Evolutionary conservation across 2,797 vertebrate genomes (phyloP).

Genomic region (Urophycis tenuis): DNA sequence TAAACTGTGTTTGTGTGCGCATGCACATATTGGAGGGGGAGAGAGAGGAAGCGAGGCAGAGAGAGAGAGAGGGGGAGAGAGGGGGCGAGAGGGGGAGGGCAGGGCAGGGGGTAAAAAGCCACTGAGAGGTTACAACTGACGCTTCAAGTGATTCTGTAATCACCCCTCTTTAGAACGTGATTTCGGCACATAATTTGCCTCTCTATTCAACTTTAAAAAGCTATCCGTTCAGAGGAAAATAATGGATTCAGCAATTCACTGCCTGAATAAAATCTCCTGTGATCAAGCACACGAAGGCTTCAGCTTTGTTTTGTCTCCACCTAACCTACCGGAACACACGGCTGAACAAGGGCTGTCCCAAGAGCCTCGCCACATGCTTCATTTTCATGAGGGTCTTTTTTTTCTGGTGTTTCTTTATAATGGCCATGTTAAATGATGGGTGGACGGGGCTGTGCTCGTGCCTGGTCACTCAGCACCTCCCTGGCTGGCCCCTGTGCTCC

Average conservation of each 20-base stretch:
- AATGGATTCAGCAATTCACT: slow-evolving; percentile 38
- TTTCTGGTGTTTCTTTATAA: slow-evolving; percentile 53
- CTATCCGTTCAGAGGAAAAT: slow-evolving; percentile 29
- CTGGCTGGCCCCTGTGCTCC: slow-evolving; percentile 54
- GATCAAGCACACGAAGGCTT: slow-evolving; percentile 25
- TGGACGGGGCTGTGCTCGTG: slow-evolving; percentile 47
- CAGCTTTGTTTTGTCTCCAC: slow-evolving; percentile 25
- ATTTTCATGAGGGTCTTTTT: slow-evolving; percentile 47
- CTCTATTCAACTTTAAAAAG: slow-evolving; percentile 38
- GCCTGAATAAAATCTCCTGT: slow-evolving; percentile 26
- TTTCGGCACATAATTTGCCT: slow-evolving; percentile 46
- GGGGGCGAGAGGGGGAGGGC: slow-evolving; percentile 22
- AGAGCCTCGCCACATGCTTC: slow-evolving; percentile 26
- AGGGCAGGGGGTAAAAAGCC: slow-evolving; percentile 57
- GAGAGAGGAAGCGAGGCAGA: slow-evolving; percentile 17
- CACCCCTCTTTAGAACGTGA: slow-evolving; percentile 43
- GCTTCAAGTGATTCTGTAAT: slow-evolving; percentile 49
- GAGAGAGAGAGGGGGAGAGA: slow-evolving; percentile 34
- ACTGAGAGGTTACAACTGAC: slow-evolving; percentile 55
- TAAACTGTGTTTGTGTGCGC: slow-evolving; percentile 47
- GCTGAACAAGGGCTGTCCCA: not conserved
- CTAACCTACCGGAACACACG: not conserved
- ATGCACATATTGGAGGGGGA: slow-evolving; percentile 12
- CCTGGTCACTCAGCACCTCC: slow-evolving; percentile 56
- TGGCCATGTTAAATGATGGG: slow-evolving; percentile 62